Conservation (phyloP, 2,797 vertebrate species). For the Melanotaenia pygmaea region DNA sequence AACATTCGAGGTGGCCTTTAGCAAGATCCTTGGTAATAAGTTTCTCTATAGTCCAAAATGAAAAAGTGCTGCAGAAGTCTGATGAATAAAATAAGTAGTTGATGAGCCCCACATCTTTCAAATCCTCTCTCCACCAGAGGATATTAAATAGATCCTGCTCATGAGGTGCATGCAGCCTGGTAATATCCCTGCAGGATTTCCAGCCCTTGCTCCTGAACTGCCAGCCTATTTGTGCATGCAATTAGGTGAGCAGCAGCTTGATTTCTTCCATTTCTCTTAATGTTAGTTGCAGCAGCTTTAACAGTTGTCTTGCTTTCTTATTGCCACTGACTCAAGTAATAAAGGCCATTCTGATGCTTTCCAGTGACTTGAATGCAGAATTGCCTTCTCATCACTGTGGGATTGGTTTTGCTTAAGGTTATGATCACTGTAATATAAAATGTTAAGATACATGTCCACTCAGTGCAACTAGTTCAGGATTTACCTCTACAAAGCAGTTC, state of each 20-base stretch:
- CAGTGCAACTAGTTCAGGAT: slow-evolving; percentile 34
- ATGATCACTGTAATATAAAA: slow-evolving; percentile 40
- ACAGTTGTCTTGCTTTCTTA: slow-evolving; percentile 43
- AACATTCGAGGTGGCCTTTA: slow-evolving; percentile 30
- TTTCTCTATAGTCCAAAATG: slow-evolving; percentile 10
- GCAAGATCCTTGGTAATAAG: slow-evolving; percentile 27
- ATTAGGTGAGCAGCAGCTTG: slow-evolving; percentile 46
- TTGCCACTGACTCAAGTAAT: slow-evolving; percentile 37
- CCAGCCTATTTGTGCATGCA: slow-evolving; percentile 37
- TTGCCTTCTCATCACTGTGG: slow-evolving; percentile 37
- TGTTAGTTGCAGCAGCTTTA: slow-evolving; percentile 34
- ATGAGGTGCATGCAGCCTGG: slow-evolving; percentile 38
- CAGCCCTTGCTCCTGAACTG: slow-evolving; percentile 23
- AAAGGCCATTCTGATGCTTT: slow-evolving; percentile 48
- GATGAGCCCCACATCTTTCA: slow-evolving; percentile 50
- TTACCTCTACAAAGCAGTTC: slow-evolving; percentile 5
- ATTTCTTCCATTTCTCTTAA: slow-evolving; percentile 60
- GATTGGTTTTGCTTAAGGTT: slow-evolving; percentile 48
- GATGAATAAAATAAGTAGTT: slow-evolving; percentile 44
- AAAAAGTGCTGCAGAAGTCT: slow-evolving; percentile 35
- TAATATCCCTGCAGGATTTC: slow-evolving; percentile 49
- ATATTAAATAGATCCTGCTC: slow-evolving; percentile 54
- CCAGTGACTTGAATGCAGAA: slow-evolving; percentile 53
- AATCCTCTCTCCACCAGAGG: slow-evolving; percentile 31
- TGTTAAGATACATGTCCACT: slow-evolving; percentile 1